Percentiles rank a stretch among this genome's conserved stretches.
phyloP scores from a whole-genome alignment of 1,140 invertebrate species.

The Philotrypesis tridentata region DNA sequence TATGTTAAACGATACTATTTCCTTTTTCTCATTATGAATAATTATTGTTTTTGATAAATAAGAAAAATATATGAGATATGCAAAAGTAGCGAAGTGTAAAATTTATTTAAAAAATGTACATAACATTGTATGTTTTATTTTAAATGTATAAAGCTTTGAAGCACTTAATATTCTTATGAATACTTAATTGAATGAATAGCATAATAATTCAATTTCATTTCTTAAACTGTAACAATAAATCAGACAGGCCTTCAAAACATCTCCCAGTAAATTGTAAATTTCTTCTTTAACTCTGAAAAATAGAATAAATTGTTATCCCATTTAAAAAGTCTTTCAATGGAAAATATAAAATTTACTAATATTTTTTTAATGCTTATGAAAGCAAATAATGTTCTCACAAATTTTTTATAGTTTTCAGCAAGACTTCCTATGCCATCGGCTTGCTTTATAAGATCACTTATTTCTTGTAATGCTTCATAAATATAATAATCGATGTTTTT shows the following conservation, averaged over 20 bases:
- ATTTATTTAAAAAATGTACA: constrained; percentile 12
- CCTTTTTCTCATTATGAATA: not conserved
- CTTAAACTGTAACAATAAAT: constrained; percentile 32
- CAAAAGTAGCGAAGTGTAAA: not conserved
- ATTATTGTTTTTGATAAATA: not conserved
- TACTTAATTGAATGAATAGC: too few species aligned
- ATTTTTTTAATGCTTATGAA: constrained; percentile 40
- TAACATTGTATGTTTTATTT: not conserved
- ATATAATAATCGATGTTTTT: constrained; percentile 15
- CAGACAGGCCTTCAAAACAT: constrained; percentile 32
- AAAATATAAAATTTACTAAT: constrained; percentile 9
- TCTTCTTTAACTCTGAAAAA: constrained; percentile 43
- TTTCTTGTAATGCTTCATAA: constrained; percentile 15
- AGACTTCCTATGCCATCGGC: constrained; percentile 12
- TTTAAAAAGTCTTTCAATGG: not conserved
- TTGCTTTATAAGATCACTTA: constrained; percentile 28
- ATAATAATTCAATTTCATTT: too few species aligned
- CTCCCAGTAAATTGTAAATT: constrained; percentile 27
- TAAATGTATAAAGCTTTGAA: too few species aligned
- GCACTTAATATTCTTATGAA: too few species aligned
- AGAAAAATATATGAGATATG: not conserved
- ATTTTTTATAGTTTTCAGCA: constrained; percentile 16
- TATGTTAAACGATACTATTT: not conserved
- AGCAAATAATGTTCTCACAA: constrained; percentile 17
- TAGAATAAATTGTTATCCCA: not conserved